Percentiles rank a stretch among this genome's conserved stretches.
These are phyloP conservation scores for Chlorodrepanis virens DNA, from an alignment of 2,113 vertebrate genomes.

Conservation along the genomic window DNA sequence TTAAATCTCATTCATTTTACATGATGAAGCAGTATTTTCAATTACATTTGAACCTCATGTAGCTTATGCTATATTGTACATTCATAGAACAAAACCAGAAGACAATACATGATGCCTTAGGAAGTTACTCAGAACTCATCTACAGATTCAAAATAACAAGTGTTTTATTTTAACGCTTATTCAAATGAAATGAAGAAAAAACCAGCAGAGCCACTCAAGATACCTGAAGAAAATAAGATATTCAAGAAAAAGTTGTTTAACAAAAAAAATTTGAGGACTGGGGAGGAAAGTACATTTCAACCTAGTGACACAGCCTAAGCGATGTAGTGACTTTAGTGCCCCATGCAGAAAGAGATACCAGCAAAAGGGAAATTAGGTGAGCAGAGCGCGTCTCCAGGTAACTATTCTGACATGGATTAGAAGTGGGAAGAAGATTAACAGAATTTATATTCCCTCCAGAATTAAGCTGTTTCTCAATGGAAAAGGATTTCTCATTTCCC, in stretches of 20 bases:
- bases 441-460: neutral
- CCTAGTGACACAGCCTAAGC: neutral
- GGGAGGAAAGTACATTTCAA: neutral
- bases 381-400: neutral
- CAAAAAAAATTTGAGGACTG: neutral
- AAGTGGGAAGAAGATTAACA: neutral
- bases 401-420: neutral
- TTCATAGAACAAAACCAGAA: neutral
- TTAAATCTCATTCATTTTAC: neutral
- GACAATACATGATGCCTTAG: neutral
- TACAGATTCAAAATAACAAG: neutral
- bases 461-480: neutral
- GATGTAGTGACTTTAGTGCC: neutral
- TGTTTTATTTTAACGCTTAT: neutral
- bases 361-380: neutral
- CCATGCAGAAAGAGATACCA: neutral
- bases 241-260: neutral
- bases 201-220: neutral
- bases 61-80: neutral
- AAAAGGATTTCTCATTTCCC: neutral
- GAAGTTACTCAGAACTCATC: neutral
- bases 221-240: neutral
- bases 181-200: neutral
- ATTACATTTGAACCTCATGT: neutral
- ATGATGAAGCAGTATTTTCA: neutral